Base-by-base conservation (phyloP, 1,140 invertebrate genomes). In the Hylyphantes graminicola region DNA sequence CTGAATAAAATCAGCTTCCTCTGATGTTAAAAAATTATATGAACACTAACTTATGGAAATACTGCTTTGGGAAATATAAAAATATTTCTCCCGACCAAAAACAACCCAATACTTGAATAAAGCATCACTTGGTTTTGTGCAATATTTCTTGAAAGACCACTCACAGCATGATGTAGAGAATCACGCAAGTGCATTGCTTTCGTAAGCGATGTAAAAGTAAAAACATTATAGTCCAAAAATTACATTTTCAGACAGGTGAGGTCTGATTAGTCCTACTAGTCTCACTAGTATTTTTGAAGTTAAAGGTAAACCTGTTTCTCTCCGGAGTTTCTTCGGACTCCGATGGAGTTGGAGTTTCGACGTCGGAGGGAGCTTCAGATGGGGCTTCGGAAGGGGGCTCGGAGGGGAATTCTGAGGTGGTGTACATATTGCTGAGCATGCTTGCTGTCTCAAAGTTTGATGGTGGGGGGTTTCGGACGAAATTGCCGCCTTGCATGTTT, bases 401-500 rank as follows among this genome's bases (percentile, higher is more conserved):
- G 15, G 85, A 86, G 19, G 85, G 77, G 21, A 48, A 70, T 17
- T 86, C 85, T 17, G 73, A 67, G 7, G 67, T 12, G 15, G 54
- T 68, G 57, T 86, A 76, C 4, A 72, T 50, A 82, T 76, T 83
- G 19, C 73, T 74, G 17, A 76, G 64, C 19, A 86, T 78, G 12
- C 75, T 65, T 10, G 59, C 63, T 17, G 74, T 79, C 72, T 86
- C 85, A 86, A 77, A 82, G 11, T 65, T 65, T 15, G 61, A 10
- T 17, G 79, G 59, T 13, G 67, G 75, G 13, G 73, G 13, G 63
- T 77, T 77, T 73, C 85, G 53, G 10, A 77, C 55, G 59, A 82
- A 86, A 76, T 64, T 79, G 10, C 85, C 85, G 51, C 74, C 54
- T 64, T 86, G 85, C 85, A 86, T 86, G 64, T 86, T 86, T 19